A percentile compares a stretch with the other conserved stretches of the same genome.
phyloP scores from a whole-genome alignment of 1,140 invertebrate genomes.

The Aphis craccivora region DNA sequence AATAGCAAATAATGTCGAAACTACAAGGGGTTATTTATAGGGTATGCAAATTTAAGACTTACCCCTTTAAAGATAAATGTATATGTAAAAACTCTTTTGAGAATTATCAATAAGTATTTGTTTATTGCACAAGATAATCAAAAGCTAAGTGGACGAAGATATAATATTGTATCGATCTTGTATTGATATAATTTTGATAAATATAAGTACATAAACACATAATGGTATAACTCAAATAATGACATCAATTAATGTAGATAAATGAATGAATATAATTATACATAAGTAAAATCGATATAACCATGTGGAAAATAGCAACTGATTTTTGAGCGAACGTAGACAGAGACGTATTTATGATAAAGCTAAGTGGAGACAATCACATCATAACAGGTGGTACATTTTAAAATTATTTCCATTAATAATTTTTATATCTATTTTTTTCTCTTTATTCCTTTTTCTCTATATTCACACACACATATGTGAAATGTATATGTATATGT shows the following conservation, averaged over 20 bases:
- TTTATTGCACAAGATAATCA: background rate
- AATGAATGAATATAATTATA: too few relatives aligned
- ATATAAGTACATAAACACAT: background rate
- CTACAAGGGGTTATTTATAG: background rate
- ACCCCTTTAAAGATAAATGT: background rate
- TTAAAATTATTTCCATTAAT: background rate
- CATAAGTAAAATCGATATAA: background rate
- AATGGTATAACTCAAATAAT: too few relatives aligned
- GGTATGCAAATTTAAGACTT: background rate
- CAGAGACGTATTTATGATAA: background rate
- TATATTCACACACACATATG: too few relatives aligned
- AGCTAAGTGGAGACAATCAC: background rate
- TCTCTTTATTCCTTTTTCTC: too few relatives aligned
- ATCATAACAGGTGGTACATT: background rate
- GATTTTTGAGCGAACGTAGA: background rate
- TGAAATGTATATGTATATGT: too few relatives aligned
- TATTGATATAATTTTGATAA: too few relatives aligned
- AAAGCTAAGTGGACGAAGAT: background rate
- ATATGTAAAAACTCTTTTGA: background rate
- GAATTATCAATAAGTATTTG: background rate
- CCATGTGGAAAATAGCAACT: background rate
- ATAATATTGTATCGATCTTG: background rate
- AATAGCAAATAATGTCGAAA: background rate
- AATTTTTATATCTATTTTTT: too few relatives aligned
- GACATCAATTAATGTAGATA: too few relatives aligned